Conservation (phyloP, 2,113 vertebrate species). For the Deroptyus accipitrinus region DNA sequence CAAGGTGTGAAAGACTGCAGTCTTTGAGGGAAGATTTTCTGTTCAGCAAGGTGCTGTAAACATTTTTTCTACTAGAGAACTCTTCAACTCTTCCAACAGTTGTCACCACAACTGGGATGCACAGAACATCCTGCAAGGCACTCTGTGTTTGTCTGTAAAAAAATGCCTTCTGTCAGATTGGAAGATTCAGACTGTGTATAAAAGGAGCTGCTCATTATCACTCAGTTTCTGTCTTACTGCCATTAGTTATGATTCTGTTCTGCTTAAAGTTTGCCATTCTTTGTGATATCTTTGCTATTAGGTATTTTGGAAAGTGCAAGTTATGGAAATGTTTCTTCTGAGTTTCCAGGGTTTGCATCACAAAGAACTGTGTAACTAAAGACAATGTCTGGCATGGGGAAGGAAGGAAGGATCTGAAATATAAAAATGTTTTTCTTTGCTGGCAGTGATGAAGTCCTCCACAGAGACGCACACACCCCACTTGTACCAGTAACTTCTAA, state of each 20-base stretch:
- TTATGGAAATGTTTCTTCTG: not conserved
- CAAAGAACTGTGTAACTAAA: not conserved
- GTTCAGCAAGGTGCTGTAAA: not conserved
- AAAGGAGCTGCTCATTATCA: not conserved
- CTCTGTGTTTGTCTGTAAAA: not conserved
- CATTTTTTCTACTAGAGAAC: not conserved
- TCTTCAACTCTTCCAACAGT: not conserved
- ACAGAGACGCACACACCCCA: not conserved
- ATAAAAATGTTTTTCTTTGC: not conserved
- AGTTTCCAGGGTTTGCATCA: not conserved
- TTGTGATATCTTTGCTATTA: not conserved
- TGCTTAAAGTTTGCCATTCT: not conserved
- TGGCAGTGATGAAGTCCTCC: not conserved
- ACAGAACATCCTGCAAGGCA: not conserved
- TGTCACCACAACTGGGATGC: not conserved
- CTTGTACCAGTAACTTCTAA: not conserved
- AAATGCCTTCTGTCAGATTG: not conserved
- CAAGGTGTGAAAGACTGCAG: not conserved
- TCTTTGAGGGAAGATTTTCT: not conserved
- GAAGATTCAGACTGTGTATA: not conserved
- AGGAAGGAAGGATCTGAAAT: not conserved
- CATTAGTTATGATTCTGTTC: not conserved
- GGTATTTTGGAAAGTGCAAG: not conserved
- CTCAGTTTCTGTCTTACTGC: not conserved
- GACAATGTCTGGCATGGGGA: not conserved